phyloP scores from a whole-genome alignment of 2,113 vertebrate species.

The Hypanus sabinus region DNA sequence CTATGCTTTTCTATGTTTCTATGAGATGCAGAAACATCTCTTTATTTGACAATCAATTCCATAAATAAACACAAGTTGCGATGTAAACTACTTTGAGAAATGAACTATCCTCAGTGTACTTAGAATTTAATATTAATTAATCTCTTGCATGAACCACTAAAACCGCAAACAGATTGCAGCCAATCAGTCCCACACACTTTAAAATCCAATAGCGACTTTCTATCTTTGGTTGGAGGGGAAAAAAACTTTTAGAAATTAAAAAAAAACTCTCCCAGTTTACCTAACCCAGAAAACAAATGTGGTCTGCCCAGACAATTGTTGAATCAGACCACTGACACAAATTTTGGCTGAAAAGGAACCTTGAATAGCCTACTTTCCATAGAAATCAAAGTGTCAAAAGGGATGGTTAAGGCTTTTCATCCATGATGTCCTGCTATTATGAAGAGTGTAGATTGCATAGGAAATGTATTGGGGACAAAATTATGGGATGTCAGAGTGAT shows the following conservation, averaged over 20 bases:
- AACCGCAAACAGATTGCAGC: background rate
- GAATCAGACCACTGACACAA: too few species aligned
- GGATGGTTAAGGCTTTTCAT: too few species aligned
- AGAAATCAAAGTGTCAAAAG: too few species aligned
- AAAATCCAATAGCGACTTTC: background rate
- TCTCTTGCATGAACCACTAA: background rate
- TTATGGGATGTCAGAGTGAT: too few species aligned
- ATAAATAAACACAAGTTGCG: background rate
- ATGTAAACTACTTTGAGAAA: constrained; percentile 16
- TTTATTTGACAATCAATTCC: background rate
- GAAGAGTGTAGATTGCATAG: too few species aligned
- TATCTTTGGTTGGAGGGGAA: too few species aligned
- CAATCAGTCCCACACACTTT: background rate
- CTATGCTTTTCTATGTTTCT: too few species aligned
- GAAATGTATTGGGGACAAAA: too few species aligned
- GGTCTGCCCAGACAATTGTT: background rate
- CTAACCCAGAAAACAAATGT: background rate
- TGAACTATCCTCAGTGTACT: background rate
- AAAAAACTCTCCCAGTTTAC: background rate
- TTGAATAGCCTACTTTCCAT: too few species aligned
- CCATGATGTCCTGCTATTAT: too few species aligned
- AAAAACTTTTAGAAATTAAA: too few species aligned
- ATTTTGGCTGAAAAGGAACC: too few species aligned
- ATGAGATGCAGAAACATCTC: background rate
- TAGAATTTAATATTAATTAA: constrained; percentile 18